These are phyloP conservation scores for Cantharis rustica DNA, from an alignment of 2,888 invertebrate species.

Conservation along the genomic window DNA sequence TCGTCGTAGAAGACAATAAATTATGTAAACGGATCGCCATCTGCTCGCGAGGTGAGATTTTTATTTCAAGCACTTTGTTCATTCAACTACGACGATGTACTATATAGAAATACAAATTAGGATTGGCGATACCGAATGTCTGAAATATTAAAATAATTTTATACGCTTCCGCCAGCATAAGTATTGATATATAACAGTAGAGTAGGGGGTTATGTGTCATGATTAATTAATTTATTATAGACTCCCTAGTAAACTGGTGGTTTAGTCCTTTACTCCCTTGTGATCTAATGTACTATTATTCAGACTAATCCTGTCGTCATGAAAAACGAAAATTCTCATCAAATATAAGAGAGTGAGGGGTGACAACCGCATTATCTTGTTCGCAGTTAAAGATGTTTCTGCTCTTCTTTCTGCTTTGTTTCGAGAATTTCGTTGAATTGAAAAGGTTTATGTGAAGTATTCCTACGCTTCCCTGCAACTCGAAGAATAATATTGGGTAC, in stretches of 20 bases:
- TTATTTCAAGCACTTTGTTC: background rate
- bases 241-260: no score
- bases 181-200: no score
- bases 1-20: background rate
- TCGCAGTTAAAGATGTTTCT: background rate
- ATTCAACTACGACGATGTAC: background rate
- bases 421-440: background rate
- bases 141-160: no score
- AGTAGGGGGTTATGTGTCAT: no score
- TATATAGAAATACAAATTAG: background rate
- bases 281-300: background rate
- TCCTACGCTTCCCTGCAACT: background rate
- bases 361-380: background rate
- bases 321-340: background rate
- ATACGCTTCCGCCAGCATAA: no score
- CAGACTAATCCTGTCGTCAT: background rate
- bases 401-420: background rate
- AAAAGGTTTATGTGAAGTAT: background rate
- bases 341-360: background rate
- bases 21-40: background rate
- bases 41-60: background rate
- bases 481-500: background rate
- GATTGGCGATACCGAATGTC: no score
- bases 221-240: no score
- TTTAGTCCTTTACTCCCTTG: no score